Evolutionary conservation across 2,797 vertebrate species (phyloP).

Genomic region (Syndactyla subalaris): DNA sequence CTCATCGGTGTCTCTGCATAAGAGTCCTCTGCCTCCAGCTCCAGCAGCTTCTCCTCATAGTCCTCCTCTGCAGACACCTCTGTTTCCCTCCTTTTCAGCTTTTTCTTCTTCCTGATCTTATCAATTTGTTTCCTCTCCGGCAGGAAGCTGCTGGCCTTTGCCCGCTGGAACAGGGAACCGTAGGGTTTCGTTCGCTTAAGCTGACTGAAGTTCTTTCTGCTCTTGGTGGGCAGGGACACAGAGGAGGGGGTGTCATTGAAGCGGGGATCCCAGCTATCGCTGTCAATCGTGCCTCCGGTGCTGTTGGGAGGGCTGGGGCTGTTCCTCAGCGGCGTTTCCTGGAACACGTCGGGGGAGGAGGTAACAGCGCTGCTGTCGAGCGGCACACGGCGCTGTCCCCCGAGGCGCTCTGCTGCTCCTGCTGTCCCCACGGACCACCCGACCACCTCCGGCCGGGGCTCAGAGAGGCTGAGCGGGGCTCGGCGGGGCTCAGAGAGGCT

Average conservation of each 20-base stretch:
- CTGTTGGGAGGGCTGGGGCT: slow-evolving; percentile 96
- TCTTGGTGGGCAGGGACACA: slow-evolving; percentile 75
- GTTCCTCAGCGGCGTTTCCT: slow-evolving; percentile 89
- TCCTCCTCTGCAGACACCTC: slow-evolving; percentile 66
- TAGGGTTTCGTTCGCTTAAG: slow-evolving; percentile 68
- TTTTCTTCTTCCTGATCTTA: slow-evolving; percentile 91
- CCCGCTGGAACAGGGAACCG: slow-evolving; percentile 75
- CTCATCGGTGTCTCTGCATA: slow-evolving; percentile 50
- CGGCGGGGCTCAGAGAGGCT: no score
- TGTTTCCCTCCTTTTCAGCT: slow-evolving; percentile 84
- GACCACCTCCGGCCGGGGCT: background rate
- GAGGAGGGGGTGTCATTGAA: slow-evolving; percentile 71
- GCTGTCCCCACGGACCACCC: background rate
- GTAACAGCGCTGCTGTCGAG: rapidly evolving
- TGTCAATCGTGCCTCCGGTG: slow-evolving; percentile 93
- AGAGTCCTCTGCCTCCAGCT: slow-evolving; percentile 86
- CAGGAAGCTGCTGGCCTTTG: slow-evolving; percentile 80
- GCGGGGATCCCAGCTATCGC: slow-evolving; percentile 90
- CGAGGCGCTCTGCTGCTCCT: background rate
- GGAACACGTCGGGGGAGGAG: background rate
- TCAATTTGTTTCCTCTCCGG: slow-evolving; percentile 88
- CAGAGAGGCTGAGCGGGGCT: no score
- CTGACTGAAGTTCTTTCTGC: slow-evolving; percentile 78
- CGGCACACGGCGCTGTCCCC: rapidly evolving
- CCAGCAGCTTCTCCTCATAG: slow-evolving; percentile 78